Base-by-base conservation (phyloP, 2,113 vertebrate species). In the Lontra canadensis region DNA sequence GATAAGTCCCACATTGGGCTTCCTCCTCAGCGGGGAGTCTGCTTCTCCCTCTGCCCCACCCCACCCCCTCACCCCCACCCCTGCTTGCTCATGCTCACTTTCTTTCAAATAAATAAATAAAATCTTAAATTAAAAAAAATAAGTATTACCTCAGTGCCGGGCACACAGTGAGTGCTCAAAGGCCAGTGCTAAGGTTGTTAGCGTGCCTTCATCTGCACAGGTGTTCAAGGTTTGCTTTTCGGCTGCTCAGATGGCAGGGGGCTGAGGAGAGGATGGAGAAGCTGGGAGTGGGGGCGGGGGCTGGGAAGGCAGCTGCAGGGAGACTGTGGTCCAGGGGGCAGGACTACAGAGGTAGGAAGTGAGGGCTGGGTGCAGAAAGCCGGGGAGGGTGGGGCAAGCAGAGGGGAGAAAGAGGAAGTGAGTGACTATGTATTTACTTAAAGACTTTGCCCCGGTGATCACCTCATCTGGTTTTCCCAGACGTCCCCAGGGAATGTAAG, bases 361-460 rank as follows among this genome's bases (percentile, higher is more conserved):
- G 80, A 52, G 61, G 59, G 21, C 85, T 94, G 59, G 39, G 3
- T 36, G 42, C 39, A 29, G 52, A 93, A 61, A 57, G 31, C 74
- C 39, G 23, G 26, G 57, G 61, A 57, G 12, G 42, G 63, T 2
- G 12, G 87, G 31, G 76, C 23, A 25, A 84, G 63, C 52, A 8
- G 88, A 76, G 92, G 9, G 18, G 31, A 79, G 80, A 89, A 80
- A 96, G 83, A 0, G 9, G 94, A 88, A 97, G 90, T 82, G 94
- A 96, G 79, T 74, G 82, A 85, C 73, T 93, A 49, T 42, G 73
- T 96, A 85, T 97, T 96, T 97, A 96, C 96, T 96, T 88, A 94
- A 96, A 93, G 90, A 94, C 94, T 97, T 95, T 90, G 93, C 90
- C 96, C 78, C 3, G 0, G 67, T 84, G 94, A 95, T 94, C 29